Conservation (phyloP, 1,140 invertebrate genomes). For the Metopolophium dirhodum region DNA sequence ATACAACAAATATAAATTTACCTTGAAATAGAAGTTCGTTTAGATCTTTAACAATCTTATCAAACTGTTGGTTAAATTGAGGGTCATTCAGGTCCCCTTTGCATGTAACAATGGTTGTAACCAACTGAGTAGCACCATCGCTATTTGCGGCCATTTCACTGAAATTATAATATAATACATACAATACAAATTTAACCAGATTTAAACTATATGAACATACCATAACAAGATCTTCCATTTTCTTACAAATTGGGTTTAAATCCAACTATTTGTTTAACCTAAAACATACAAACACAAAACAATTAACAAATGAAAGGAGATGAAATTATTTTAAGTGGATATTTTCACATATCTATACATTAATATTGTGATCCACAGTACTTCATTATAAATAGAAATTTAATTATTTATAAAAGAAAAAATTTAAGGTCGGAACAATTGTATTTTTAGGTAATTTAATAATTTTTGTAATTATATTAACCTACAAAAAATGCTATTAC, state of each 20-base stretch:
- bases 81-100: slow-evolving; percentile 81
- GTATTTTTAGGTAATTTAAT: too few relatives aligned
- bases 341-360: neutral
- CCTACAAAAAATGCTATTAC: too few relatives aligned
- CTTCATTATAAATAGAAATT: too few relatives aligned
- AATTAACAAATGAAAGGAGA: neutral
- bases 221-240: slow-evolving; percentile 57
- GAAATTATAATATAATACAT: slow-evolving; percentile 60
- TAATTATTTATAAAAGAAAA: too few relatives aligned
- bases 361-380: neutral
- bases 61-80: slow-evolving; percentile 73
- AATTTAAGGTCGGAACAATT: too few relatives aligned
- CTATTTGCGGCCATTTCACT: slow-evolving; percentile 78
- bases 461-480: too few relatives aligned
- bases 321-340: neutral
- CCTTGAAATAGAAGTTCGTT: slow-evolving; percentile 74
- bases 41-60: slow-evolving; percentile 72
- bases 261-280: slow-evolving; percentile 55
- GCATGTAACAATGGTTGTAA: slow-evolving; percentile 80
- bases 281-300: slow-evolving; percentile 29
- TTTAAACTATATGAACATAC: slow-evolving; percentile 12
- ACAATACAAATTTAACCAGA: slow-evolving; percentile 31
- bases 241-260: slow-evolving; percentile 53
- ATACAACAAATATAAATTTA: slow-evolving; percentile 61
- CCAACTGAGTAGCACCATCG: slow-evolving; percentile 68